phyloP scores from a whole-genome alignment of 2,888 invertebrate species.

The Quadriops clusia region DNA sequence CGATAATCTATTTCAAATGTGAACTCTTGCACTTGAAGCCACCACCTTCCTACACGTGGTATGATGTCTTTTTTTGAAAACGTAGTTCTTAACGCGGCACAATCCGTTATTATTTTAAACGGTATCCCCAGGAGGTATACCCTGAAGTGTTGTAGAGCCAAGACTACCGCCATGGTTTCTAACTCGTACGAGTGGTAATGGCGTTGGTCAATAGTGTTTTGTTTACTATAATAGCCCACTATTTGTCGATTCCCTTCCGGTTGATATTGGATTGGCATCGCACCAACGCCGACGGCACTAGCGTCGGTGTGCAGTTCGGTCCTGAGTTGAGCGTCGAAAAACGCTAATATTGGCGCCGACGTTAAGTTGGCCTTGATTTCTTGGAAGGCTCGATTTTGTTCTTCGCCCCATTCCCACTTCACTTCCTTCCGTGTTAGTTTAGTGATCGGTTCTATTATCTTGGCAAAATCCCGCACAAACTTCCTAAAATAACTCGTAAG shows the following conservation, averaged over 20 bases:
- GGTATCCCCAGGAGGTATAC: constrained; percentile 8
- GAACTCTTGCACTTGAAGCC: constrained; percentile 10
- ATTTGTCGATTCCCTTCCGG: constrained; percentile 6
- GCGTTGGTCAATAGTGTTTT: constrained; percentile 17
- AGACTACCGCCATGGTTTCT: constrained; percentile 26
- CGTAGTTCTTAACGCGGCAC: constrained; percentile 8
- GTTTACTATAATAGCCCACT: constrained; percentile 11
- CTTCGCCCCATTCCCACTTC: constrained; percentile 6
- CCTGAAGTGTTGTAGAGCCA: constrained; percentile 25
- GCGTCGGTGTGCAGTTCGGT: constrained; percentile 4
- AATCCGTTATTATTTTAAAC: constrained; percentile 11
- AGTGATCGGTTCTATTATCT: constrained; percentile 13
- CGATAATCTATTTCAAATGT: constrained; percentile 7
- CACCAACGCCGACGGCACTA: background rate
- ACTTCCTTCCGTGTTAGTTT: constrained; percentile 11
- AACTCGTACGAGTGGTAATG: constrained; percentile 28
- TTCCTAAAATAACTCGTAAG: constrained; percentile 18
- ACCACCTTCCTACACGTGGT: constrained; percentile 10
- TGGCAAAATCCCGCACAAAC: constrained; percentile 16
- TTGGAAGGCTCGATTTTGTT: constrained; percentile 9
- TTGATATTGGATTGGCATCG: background rate
- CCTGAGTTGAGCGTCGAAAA: constrained; percentile 8
- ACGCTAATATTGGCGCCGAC: constrained; percentile 6
- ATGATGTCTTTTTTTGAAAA: constrained; percentile 10
- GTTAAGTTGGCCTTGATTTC: constrained; percentile 8